These are phyloP conservation scores for Marcusenius ussheri DNA, from an alignment of 2,113 vertebrate genomes.

Conservation along the genomic window DNA sequence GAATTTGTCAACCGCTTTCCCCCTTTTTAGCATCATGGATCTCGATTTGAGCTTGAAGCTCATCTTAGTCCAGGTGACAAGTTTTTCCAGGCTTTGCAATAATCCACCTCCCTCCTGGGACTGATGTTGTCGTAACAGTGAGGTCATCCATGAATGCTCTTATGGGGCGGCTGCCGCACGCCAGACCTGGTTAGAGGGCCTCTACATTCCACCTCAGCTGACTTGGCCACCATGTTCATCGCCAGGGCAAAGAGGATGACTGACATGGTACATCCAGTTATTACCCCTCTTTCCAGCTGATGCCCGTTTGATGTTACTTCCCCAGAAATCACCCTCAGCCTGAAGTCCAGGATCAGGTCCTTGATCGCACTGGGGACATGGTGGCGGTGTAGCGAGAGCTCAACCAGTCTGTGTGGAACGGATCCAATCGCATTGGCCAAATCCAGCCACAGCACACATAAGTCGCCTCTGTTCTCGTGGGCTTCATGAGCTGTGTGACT, in stretches of 20 bases:
- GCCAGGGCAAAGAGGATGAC: background rate
- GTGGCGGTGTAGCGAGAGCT: too few relatives aligned
- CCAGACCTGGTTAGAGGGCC: background rate
- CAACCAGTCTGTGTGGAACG: too few relatives aligned
- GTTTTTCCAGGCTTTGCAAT: background rate
- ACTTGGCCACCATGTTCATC: background rate
- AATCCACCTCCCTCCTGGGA: background rate
- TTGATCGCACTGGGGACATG: too few relatives aligned
- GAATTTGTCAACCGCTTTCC: background rate
- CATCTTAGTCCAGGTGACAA: background rate
- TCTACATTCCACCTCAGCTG: background rate
- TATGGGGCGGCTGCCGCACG: background rate
- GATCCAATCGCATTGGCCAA: too few relatives aligned
- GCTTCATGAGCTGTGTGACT: too few relatives aligned
- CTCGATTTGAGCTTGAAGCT: background rate
- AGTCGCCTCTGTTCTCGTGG: too few relatives aligned
- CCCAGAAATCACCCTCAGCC: too few relatives aligned
- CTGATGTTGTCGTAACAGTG: background rate
- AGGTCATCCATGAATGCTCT: background rate
- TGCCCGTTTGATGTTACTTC: too few relatives aligned
- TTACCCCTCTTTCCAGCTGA: too few relatives aligned
- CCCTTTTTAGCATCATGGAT: background rate
- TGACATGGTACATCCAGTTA: too few relatives aligned
- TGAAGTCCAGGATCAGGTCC: too few relatives aligned
- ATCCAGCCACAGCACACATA: too few relatives aligned